Evolutionary conservation across 2,888 invertebrate genomes (phyloP).

Genomic region (Ennomos erosarius): DNA sequence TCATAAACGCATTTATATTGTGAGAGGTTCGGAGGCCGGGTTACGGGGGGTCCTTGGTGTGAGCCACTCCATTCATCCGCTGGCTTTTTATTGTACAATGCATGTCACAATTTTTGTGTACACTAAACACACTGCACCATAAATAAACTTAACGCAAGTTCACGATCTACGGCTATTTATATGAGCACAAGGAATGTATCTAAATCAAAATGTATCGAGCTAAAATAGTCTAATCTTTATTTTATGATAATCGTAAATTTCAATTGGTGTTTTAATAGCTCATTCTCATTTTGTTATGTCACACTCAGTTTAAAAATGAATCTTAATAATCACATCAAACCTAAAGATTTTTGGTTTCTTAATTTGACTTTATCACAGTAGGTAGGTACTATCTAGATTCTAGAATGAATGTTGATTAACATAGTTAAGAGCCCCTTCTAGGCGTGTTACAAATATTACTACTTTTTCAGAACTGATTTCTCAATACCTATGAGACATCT

Average conservation of each 20-base stretch:
- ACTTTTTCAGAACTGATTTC: too few relatives aligned
- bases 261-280: constrained; percentile 80
- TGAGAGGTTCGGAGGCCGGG: constrained; percentile 58
- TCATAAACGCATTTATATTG: constrained; percentile 80
- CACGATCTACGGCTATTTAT: constrained; percentile 67
- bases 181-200: constrained; percentile 63
- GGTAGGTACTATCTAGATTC: too few relatives aligned
- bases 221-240: constrained; percentile 71
- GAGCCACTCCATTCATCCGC: constrained; percentile 69
- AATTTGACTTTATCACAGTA: background rate
- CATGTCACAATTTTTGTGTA: constrained; percentile 75
- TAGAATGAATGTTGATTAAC: too few relatives aligned
- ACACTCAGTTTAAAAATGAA: constrained; percentile 43
- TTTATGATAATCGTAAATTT: constrained; percentile 81
- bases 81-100: constrained; percentile 75
- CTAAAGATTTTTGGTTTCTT: background rate
- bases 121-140: constrained; percentile 63
- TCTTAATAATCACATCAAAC: constrained; percentile 29
- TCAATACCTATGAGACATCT: too few relatives aligned
- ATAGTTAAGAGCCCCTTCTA: too few relatives aligned
- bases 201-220: constrained; percentile 70
- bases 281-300: constrained; percentile 68
- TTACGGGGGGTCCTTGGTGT: constrained; percentile 76
- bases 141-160: constrained; percentile 71
- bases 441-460: too few relatives aligned